Evolutionary conservation across 2,113 vertebrate species (phyloP), one percentile per base, ranked within the genome.

Genomic region (Mesoclemmys tuberculata): DNA sequence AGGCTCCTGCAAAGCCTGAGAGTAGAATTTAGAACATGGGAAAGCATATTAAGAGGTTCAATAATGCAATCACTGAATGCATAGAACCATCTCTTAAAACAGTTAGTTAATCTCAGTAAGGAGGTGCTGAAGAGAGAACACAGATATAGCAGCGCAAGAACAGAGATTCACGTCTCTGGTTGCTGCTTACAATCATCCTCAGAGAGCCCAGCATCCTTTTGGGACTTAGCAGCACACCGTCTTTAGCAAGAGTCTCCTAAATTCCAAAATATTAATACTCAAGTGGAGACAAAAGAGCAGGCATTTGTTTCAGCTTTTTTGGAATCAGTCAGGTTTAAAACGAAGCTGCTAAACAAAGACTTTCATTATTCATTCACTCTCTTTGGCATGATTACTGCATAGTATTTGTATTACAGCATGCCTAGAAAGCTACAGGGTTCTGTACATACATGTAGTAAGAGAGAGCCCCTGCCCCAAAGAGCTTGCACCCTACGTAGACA

Each of bases 151-250:
- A 38, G n/a, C 64, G 38, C 64, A 71, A 22, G 38, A 71, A 71
- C 18, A 10, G n/a, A 18, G 64, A 71, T 35, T 38, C 35, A 38
- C 8, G 8, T 71, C 9, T 58, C 64, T 71, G 19, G 19, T 5
- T 71, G 35, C 64, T 38, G n/a, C 64, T 35, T n/a, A 38, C 22
- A 71, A 35, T 35, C 31, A 64, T 64, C 31, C 35, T 64, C 61
- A 64, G 8, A 19, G 35, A 38, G 19, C 38, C 18, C 2, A 38
- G n/a, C 19, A 38, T 38, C 64, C 5, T 10, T n/a, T 38, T 35
- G 68, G 51, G 38, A 58, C 4, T 0, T n/a, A 31, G 56, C 38
- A 58, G 22, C 24, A 78, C 4, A 0, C 0, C 2, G 44, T 3
- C 4, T 27, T 46, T 21, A 35, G 41, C 10, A 26, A n/a, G 0